Conservation (phyloP, 2,797 vertebrate genomes). For the Cuculus canorus region DNA sequence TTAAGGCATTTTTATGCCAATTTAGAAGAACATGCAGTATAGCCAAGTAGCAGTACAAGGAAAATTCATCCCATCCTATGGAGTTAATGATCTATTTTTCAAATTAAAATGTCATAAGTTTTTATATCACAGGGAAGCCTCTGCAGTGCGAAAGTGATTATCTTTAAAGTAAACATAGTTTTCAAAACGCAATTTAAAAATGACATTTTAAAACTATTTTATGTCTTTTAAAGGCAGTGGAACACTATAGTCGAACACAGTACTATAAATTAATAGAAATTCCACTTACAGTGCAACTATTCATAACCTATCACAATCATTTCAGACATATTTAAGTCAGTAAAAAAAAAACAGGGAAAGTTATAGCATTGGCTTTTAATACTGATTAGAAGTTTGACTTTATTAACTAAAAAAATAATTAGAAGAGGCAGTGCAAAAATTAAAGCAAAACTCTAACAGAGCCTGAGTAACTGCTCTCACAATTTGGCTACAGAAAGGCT, state of each 20-base stretch:
- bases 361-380: neutral
- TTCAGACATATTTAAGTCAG: slow-evolving; percentile 8
- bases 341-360: slow-evolving; percentile 16
- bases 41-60: slow-evolving; percentile 15
- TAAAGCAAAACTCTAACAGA: neutral
- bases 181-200: slow-evolving; percentile 6
- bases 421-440: neutral
- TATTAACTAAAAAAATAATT: slow-evolving; percentile 4
- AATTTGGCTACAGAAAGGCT: neutral
- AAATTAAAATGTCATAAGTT: slow-evolving; percentile 59
- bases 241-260: neutral
- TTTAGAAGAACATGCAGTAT: slow-evolving; percentile 24
- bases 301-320: neutral
- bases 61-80: slow-evolving; percentile 39
- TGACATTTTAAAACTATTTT: neutral
- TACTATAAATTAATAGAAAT: neutral
- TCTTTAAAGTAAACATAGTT: slow-evolving; percentile 34
- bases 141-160: slow-evolving; percentile 36
- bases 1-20: slow-evolving; percentile 51
- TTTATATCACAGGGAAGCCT: slow-evolving; percentile 46
- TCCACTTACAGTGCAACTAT: neutral
- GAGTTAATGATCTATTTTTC: slow-evolving; percentile 44
- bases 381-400: neutral
- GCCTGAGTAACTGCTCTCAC: neutral
- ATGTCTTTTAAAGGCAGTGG: neutral